A percentile compares a stretch with the other conserved stretches of the same genome.
These are phyloP conservation scores for Monoplex corrugatus DNA, from an alignment of 2,888 invertebrate species.

Conservation along the genomic window DNA sequence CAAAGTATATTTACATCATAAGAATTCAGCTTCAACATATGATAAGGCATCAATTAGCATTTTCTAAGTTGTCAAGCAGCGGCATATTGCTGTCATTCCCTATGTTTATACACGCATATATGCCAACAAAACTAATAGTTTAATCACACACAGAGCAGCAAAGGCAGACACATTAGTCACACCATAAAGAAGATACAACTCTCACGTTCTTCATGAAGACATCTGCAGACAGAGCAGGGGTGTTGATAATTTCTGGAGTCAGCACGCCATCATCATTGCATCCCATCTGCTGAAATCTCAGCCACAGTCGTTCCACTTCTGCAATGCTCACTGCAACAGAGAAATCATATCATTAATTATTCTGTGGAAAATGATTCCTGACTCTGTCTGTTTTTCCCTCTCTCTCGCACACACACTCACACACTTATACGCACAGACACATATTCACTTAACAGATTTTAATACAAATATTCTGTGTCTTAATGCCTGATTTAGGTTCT, in stretches of 20 bases:
- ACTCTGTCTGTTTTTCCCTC: too few relatives aligned
- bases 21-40: too few relatives aligned
- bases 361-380: too few relatives aligned
- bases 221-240: slow-evolving; percentile 66
- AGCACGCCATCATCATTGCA: slow-evolving; percentile 76
- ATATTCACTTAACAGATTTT: not conserved
- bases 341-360: slow-evolving; percentile 12
- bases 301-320: slow-evolving; percentile 81
- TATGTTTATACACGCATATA: too few relatives aligned
- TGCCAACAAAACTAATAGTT: too few relatives aligned
- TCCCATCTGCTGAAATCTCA: slow-evolving; percentile 79
- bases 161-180: not conserved
- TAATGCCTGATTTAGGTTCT: too few relatives aligned
- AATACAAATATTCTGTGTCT: not conserved
- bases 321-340: slow-evolving; percentile 77
- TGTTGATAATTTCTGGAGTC: slow-evolving; percentile 63
- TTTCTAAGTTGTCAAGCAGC: too few relatives aligned
- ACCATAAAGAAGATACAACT: not conserved
- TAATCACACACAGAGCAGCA: not conserved
- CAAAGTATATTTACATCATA: too few relatives aligned
- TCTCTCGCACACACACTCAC: not conserved
- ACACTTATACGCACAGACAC: not conserved
- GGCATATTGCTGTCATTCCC: too few relatives aligned
- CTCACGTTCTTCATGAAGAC: slow-evolving; percentile 77
- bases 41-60: too few relatives aligned